Evolutionary conservation across 2,113 vertebrate genomes (phyloP), one percentile per base, ranked within the genome.

Genomic region (Cavia aperea): DNA sequence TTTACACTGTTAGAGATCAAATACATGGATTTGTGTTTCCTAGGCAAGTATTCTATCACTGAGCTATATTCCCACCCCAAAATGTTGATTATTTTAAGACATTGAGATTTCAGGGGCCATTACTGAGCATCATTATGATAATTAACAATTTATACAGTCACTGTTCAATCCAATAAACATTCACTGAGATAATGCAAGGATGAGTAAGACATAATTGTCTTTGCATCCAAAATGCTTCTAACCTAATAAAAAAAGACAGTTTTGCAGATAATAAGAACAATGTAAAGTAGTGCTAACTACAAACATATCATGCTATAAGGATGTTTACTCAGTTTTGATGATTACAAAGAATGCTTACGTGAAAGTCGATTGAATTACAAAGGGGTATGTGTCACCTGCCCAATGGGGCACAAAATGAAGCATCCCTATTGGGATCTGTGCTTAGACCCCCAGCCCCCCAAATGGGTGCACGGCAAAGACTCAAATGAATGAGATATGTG

Each of bases 321-420:
- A 46, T 6, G 46, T 66, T 66, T 10, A 39, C 56, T 90, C 66
- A 49, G 54, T 78, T 88, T 90, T 54, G 90, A 70, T 5, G 18
- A 54, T 77, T 81, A 86, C 31, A 91, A 94, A 89, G 39, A 95
- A 90, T 78, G n/a, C 23, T 62, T 81, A 56, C 24, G 0, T 93
- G 81, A 39, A 92, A 93, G 83, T 60, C 9, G 51, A 58, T 65
- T 92, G n/a, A 14, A n/a, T 21, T 70, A 70, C 36, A n/a, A n/a
- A 1, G 3, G 68, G 18, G n/a, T n/a, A 70, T 70, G 21, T 70
- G 8, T 19, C 12, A 4, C 72, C 31, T 33, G 3, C 21, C 85
- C 33, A 85, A 29, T n/a, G 58, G 33, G 26, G 54, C 33, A 13
- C 8, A 54, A 51, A 68, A 81, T 73, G 72, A 90, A 58, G 16